A percentile compares a stretch with the other conserved stretches of the same genome.
phyloP scores from a whole-genome alignment of 2,888 invertebrate species.

The Stenoptilia bipunctidactyla region DNA sequence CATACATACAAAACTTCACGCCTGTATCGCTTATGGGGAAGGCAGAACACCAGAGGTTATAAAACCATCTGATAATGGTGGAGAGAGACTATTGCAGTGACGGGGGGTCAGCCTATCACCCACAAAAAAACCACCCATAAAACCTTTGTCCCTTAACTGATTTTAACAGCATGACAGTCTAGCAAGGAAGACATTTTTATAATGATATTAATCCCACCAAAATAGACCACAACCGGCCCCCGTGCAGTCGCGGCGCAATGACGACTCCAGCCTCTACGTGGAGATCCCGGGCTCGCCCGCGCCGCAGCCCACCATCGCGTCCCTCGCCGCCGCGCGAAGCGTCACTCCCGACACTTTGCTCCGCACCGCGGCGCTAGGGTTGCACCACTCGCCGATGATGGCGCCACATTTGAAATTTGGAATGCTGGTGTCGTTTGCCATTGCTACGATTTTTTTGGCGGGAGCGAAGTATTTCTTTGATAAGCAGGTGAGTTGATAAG shows the following conservation, averaged over 20 bases:
- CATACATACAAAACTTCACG: too few relatives aligned
- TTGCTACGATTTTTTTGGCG: conserved; percentile 78
- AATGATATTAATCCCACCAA: conserved; percentile 2
- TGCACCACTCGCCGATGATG: conserved; percentile 59
- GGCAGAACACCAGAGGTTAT: too few relatives aligned
- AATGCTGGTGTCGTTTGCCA: conserved; percentile 78
- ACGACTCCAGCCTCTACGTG: conserved; percentile 56
- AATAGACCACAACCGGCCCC: too few relatives aligned
- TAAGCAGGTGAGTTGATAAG: conserved; percentile 70
- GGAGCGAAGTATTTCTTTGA: conserved; percentile 82
- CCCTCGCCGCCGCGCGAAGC: conserved; percentile 54
- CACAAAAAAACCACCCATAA: too few relatives aligned
- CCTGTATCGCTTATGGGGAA: too few relatives aligned
- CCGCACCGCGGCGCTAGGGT: conserved; percentile 55
- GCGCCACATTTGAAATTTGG: conserved; percentile 76
- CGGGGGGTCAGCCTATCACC: too few relatives aligned
- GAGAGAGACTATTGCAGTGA: too few relatives aligned
- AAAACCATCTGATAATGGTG: too few relatives aligned
- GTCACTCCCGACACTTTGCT: conserved; percentile 59
- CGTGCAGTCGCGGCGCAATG: conserved; percentile 43
- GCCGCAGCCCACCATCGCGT: conserved; percentile 53
- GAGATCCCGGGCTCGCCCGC: conserved; percentile 46
- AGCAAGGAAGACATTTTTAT: too few relatives aligned
- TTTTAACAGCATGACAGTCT: too few relatives aligned
- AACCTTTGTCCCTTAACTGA: too few relatives aligned